Evolutionary conservation across 2,888 invertebrate genomes (phyloP), one percentile per base, ranked within the genome.

Genomic region (Neoascia interrupta): DNA sequence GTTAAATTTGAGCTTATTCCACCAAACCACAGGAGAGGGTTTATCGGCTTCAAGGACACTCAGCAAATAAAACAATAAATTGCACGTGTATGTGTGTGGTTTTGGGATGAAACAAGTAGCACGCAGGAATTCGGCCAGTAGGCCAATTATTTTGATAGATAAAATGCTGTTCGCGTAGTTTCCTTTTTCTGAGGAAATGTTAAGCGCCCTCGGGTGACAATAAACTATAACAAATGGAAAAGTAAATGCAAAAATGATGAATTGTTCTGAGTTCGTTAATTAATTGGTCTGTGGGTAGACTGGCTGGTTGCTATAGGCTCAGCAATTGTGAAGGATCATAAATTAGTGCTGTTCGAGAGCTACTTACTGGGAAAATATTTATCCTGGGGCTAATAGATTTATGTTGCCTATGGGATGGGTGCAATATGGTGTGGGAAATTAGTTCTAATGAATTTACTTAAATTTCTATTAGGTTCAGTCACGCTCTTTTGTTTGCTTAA

Each of bases 131-230:
- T n/a, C 5, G n/a, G 2, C 6, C 0, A 10, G 47, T 16, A 5
- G 31, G 16, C 15, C 28, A 47, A 47, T 47, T 47, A 47, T 28
- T n/a, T n/a, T n/a, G n/a, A n/a, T n/a, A n/a, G 47, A 47, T 16
- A 47, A 47, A 47, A 16, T 26, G 28, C 8, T 5, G 8, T 31
- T 31, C 2, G 31, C 15, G 18, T 2, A 3, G 16, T 6, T 21
- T 16, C 15, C 2, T 4, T 23, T 45, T 45, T 23, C 13, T 45
- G n/a, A 3, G 26, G n/a, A n/a, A n/a, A n/a, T n/a, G 3, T 26
- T 31, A 31, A 19, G 45, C 45, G 47, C 15, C 47, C 47, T 47
- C 16, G 15, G 47, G 28, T 31, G 47, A 28, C 47, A 26, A 47
- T 47, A 47, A 28, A 28, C 16, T 16, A 47, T 28, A 28, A 1